Base-by-base conservation (phyloP, 2,888 invertebrate genomes). In the Adelphocoris suturalis region DNA sequence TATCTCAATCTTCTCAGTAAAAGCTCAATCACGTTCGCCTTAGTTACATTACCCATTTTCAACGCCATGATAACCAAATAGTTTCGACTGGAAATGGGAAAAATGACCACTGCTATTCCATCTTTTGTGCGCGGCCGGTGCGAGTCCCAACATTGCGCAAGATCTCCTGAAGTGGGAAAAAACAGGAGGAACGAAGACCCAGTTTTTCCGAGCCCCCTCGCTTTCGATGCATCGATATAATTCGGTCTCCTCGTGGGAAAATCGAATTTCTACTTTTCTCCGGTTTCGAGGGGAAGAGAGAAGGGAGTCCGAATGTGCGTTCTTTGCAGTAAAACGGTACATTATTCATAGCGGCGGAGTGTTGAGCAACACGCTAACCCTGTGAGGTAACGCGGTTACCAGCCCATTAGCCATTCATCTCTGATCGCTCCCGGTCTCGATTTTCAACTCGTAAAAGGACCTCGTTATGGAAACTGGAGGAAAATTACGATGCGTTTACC, bases 151-250 rank as follows among this genome's bases (percentile, higher is more conserved):
- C 19, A 57, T 57, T 57, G n/a, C n/a, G 57, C 57, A 57, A 57
- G 57, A 13, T 16, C 16, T 7, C n/a, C 57, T 5, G n/a, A 57
- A 57, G 7, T 4, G 2, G 7, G 7, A 37, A 7, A 37, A 37
- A 37, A 37, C 2, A 37, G 2, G n/a, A 5, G 57, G 57, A 57
- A n/a, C 19, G 57, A 57, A 57, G 57, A 57, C 57, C 16, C 19
- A 57, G 57, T 57, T 57, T 57, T 57, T n/a, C 19, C 57, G n/a
- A 57, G 16, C 57, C 57, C n/a, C 5, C n/a, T n/a, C 14, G 7
- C n/a, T 57, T 57, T 57, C 57, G n/a, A n/a, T 57, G n/a, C 57
- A 57, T 57, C n/a, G 57, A 57, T 57, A 57, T 57, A 57, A 57
- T 57, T 37, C 37, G 37, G 37, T n/a, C 57, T 57, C 14, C n/a